These are phyloP conservation scores for Benthosema pterotum DNA, from an alignment of 2,797 vertebrate genomes.

Conservation along the genomic window DNA sequence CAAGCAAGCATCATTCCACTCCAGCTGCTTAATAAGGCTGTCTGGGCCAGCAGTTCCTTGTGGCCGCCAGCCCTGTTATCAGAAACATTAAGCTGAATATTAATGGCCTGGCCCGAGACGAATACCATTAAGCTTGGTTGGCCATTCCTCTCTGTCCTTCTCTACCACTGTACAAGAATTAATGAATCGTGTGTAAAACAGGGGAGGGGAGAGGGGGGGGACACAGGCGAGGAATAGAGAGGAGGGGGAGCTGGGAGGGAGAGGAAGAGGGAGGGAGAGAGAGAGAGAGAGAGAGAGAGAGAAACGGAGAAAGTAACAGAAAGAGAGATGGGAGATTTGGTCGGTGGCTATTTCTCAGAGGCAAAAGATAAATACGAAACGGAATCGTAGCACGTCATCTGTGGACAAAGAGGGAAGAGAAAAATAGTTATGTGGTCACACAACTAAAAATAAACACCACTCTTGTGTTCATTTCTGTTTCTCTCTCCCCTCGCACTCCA, in stretches of 20 bases:
- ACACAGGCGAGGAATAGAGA: constrained; percentile 59
- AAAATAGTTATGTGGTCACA: constrained; percentile 84
- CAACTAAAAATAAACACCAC: constrained; percentile 90
- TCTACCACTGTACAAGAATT: constrained; percentile 85
- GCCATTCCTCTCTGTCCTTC: constrained; percentile 96
- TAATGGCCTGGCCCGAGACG: constrained; percentile 95
- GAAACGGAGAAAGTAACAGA: constrained; percentile 35
- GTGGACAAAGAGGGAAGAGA: constrained; percentile 64
- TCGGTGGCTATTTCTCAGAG: constrained; percentile 83
- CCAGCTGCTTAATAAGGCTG: constrained; percentile 84
- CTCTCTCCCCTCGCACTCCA: constrained; percentile 71
- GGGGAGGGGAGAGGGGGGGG: constrained; percentile 38
- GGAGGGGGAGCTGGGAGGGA: constrained; percentile 52
- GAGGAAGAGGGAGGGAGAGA: constrained; percentile 63
- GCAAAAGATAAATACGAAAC: constrained; percentile 83
- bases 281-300: constrained; percentile 49
- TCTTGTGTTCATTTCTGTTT: constrained; percentile 62
- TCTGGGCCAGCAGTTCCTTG: constrained; percentile 89
- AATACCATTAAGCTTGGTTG: constrained; percentile 94
- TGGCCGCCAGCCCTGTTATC: constrained; percentile 94
- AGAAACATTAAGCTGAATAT: constrained; percentile 99
- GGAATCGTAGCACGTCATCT: constrained; percentile 75
- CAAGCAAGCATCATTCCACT: constrained; percentile 79
- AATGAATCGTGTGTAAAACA: constrained; percentile 81
- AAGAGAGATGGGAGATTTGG: constrained; percentile 65